Conservation (phyloP, 2,888 invertebrate species). For the Lasioglossum vierecki region DNA sequence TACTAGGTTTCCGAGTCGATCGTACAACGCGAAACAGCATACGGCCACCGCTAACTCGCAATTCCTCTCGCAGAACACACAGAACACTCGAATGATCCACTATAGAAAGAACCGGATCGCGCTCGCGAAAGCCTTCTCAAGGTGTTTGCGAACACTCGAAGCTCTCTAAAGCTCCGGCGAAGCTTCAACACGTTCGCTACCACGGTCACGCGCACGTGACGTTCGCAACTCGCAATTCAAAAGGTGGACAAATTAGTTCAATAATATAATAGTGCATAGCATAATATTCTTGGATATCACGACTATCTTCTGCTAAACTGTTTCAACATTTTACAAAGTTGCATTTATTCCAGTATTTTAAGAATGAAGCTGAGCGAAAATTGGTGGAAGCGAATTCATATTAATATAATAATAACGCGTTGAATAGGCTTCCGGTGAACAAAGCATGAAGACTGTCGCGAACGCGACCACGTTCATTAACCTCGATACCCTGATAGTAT, state of each 20-base stretch:
- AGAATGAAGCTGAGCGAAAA: not conserved
- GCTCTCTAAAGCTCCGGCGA: not conserved
- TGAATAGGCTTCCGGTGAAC: not conserved
- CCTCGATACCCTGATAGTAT: constrained; percentile 50
- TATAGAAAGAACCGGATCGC: constrained; percentile 19
- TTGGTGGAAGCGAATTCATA: not conserved
- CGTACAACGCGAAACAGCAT: not conserved
- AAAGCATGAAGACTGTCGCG: not conserved
- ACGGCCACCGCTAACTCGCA: constrained; percentile 14
- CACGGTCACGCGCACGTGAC: not conserved
- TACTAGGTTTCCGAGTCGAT: not conserved
- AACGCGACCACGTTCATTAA: not conserved
- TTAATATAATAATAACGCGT: not conserved
- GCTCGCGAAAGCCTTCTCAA: not conserved
- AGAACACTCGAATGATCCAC: constrained; percentile 5
- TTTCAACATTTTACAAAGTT: not conserved
- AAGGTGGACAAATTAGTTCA: not conserved
- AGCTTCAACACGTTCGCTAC: not conserved
- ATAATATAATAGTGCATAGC: too few relatives aligned
- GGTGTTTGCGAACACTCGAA: not conserved
- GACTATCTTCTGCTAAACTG: not conserved
- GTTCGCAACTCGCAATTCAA: not conserved
- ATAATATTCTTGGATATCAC: not conserved
- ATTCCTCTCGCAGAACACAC: constrained; percentile 31
- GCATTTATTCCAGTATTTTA: not conserved